These are phyloP conservation scores for Rhinatrema bivittatum DNA, from an alignment of 2,797 vertebrate species.

Conservation along the genomic window DNA sequence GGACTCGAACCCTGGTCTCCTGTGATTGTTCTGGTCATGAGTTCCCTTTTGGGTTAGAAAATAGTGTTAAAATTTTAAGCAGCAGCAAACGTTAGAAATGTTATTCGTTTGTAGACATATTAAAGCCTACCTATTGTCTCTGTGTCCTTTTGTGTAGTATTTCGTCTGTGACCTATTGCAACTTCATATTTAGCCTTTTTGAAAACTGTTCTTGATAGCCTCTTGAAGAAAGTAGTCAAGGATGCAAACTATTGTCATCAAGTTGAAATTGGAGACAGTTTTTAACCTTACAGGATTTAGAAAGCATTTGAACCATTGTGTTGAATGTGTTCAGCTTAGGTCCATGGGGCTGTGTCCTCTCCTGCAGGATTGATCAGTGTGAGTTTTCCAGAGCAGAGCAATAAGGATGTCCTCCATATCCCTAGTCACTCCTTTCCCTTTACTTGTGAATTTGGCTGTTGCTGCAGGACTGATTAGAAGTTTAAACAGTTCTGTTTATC, in stretches of 20 bases:
- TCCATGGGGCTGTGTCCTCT: conserved; percentile 27
- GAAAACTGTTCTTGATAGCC: conserved; percentile 34
- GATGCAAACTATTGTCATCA: conserved; percentile 44
- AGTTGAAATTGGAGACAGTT: conserved; percentile 35
- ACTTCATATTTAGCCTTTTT: conserved; percentile 50
- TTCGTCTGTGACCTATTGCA: conserved; percentile 35
- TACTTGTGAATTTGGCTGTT: conserved; percentile 28
- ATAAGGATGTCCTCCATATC: conserved; percentile 26
- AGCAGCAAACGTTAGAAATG: no score
- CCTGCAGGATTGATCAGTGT: neutral
- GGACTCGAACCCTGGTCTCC: no score
- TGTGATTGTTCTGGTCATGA: no score
- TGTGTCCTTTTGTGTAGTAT: no score
- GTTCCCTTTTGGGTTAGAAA: no score
- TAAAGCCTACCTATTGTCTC: no score
- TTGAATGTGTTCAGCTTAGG: conserved; percentile 54
- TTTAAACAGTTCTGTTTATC: no score
- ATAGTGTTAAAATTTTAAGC: no score
- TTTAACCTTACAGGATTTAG: conserved; percentile 29
- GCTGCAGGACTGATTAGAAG: conserved; percentile 10
- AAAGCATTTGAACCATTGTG: conserved; percentile 45
- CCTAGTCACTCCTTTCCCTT: conserved; percentile 13
- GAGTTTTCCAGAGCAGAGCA: conserved; percentile 26
- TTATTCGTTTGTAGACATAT: no score
- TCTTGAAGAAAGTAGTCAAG: conserved; percentile 25